Base-by-base conservation (phyloP, 2,113 vertebrate genomes). In the Desmodus rotundus region DNA sequence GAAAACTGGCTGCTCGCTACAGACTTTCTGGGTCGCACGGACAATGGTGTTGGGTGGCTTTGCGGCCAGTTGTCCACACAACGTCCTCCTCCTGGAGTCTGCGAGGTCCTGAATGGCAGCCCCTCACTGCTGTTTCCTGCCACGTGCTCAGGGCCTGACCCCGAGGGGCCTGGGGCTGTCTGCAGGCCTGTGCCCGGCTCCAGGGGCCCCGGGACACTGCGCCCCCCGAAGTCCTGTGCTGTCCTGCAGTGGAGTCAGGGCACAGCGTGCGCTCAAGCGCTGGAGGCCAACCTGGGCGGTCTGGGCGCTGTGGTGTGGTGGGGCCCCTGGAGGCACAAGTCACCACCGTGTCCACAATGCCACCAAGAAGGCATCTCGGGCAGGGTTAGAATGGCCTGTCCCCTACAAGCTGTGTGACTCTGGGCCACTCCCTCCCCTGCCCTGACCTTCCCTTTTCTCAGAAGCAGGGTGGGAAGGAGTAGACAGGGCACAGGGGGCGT, bases 131-230 rank as follows among this genome's bases (percentile, higher is more conserved):
- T 38, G 1, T 14, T 16, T 56, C 78, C 31, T 7, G 26, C 52
- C 56, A 33, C 2, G 1, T 38, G 26, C 7, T 45, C 56, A 74
- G 19, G 22, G 50, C 58, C 47, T 22, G 93, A n/a, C 4, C 36
- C 47, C 2, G 0, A 31, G 50, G 45, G 2, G 36, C 12, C 1
- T 12, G 31, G 63, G 33, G 47, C 5, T 24, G 63, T 16, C 91
- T 19, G 12, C 2, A 2, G 5, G 5, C 16, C 65, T n/a, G 56
- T 4, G 5, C 43, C 26, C 22, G 4, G 28, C 73, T 52, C 43
- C 24, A 0, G 43, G 13, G 14, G 10, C 61, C 24, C 47, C 0
- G 2, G 10, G 36, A 65, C 1, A 7, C 61, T 12, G 22, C 0
- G 4, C 0, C 68, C n/a, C 45, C 0, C 4, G 0, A 31, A 26